Base-by-base conservation (phyloP, 2,113 vertebrate species). In the Bagarius yarrelli region DNA sequence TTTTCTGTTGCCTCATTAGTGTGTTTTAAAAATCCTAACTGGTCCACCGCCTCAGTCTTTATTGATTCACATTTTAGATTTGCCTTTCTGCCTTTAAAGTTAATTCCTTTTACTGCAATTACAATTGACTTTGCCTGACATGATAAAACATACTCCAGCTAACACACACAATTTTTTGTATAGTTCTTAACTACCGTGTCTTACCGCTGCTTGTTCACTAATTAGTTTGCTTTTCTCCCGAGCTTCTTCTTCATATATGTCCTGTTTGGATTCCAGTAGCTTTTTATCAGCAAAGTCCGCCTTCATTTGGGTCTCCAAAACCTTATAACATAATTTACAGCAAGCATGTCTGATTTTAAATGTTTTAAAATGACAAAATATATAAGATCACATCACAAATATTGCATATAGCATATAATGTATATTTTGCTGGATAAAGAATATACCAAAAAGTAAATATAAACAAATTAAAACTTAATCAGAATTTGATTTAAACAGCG, bases 301-400 rank as follows among this genome's bases (percentile, higher is more conserved):
- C 93, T 98, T 99, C 94, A 99, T 97, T 89, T 99, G 96, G 90
- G 91, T 92, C 92, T 99, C 97, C 89, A 99, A 87, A 76, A 96
- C 94, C 98, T 99, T 88, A 55, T 84, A 76, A 74, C 63, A 64
- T 27, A 19, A 75, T 69, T 9, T 15, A 66, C 21, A 69, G 21
- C 52, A 83, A 40, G 15, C 4, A 40, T 71, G 27, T 59, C 63
- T 47, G 6, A 40, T 67, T 32, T 8, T 32, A 6, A n/a, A 25
- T 27, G 18, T 30, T 78, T 73, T 6, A 32, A 56, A 36, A 73
- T 61, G 1, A 60, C 50, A 52, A 13, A 75, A 27, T 30, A 72
- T 53, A 19, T 21, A n/a, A 13, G 27, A 53, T 32, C 16, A 71
- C 8, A 4, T 27, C 4, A 52, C n/a, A n/a, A n/a, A n/a, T n/a